A percentile compares a stretch with the other conserved stretches of the same genome.
Conservation (phyloP, 2,113 vertebrate species). For the Osmerus eperlanus region DNA sequence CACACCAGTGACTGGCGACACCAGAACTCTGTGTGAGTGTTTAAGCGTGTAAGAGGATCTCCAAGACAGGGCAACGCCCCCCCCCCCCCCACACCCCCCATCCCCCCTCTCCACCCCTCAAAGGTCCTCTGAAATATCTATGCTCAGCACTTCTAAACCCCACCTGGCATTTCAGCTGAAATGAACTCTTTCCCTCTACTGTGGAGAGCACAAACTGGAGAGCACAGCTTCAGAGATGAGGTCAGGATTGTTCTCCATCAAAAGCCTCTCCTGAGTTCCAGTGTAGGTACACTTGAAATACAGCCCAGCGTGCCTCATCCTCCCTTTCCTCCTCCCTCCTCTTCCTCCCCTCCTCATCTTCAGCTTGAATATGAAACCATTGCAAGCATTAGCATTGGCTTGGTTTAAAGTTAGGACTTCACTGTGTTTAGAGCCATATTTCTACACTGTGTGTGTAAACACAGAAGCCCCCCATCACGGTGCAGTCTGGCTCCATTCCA, state of each 20-base stretch:
- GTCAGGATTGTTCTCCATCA: no score
- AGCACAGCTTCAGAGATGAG: background rate
- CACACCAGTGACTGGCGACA: constrained; percentile 11
- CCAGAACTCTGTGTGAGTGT: constrained; percentile 24
- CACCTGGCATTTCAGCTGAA: constrained; percentile 43
- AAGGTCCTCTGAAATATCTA: constrained; percentile 38
- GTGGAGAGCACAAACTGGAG: background rate
- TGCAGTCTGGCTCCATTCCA: background rate
- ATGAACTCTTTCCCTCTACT: constrained; percentile 22
- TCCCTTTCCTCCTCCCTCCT: no score
- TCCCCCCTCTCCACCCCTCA: no score
- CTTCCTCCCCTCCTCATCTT: no score
- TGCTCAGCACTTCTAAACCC: constrained; percentile 22
- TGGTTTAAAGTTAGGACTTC: no score
- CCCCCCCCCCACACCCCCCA: no score
- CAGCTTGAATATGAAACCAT: no score
- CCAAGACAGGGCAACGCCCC: background rate
- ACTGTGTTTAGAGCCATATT: background rate
- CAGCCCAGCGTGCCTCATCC: no score
- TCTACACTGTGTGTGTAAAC: constrained; percentile 10
- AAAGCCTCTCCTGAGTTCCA: no score
- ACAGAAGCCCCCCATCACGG: background rate
- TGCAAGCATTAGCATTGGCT: no score
- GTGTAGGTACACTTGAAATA: no score
- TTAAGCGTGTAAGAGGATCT: constrained; percentile 43